Percentiles rank a stretch among this genome's conserved stretches.
Evolutionary conservation across 2,113 vertebrate genomes (phyloP).

Genomic region (Bathybates hornii): DNA sequence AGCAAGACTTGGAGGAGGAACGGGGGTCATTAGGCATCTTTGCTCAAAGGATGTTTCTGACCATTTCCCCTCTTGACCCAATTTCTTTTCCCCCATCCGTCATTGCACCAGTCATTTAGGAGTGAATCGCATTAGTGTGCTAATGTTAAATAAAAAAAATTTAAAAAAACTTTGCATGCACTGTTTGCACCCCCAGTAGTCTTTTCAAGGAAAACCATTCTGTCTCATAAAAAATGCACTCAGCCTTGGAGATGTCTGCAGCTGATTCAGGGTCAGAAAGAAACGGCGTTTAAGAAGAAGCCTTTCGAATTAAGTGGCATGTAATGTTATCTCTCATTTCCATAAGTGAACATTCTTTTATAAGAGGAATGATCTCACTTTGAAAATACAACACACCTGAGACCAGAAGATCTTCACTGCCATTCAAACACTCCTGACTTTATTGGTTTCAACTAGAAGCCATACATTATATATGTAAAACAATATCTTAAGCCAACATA

Average conservation of each 20-base stretch:
- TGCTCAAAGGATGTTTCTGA: slow-evolving; percentile 21
- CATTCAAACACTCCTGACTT: not conserved
- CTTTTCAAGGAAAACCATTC: not conserved
- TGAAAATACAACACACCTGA: not conserved
- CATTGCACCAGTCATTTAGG: not conserved
- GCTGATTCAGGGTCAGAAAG: not conserved
- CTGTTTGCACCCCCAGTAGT: not conserved
- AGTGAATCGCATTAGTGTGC: not conserved
- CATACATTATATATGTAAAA: not conserved
- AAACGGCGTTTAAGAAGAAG: not conserved
- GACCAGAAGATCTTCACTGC: not conserved
- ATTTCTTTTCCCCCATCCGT: not conserved
- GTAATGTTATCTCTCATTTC: not conserved
- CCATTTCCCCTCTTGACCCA: not conserved
- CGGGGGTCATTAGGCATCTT: slow-evolving; percentile 16
- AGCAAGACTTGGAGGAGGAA: not conserved
- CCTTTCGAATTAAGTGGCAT: not conserved
- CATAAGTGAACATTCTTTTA: not conserved
- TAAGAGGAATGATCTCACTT: not conserved
- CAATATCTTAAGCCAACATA: not conserved
- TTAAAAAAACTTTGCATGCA: not conserved
- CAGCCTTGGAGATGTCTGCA: slow-evolving; percentile 14
- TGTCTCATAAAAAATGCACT: not conserved
- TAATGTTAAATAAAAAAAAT: not conserved
- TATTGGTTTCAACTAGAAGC: not conserved